Evolutionary conservation across 2,797 vertebrate genomes (phyloP).

Genomic region (Chrysocyon brachyurus): DNA sequence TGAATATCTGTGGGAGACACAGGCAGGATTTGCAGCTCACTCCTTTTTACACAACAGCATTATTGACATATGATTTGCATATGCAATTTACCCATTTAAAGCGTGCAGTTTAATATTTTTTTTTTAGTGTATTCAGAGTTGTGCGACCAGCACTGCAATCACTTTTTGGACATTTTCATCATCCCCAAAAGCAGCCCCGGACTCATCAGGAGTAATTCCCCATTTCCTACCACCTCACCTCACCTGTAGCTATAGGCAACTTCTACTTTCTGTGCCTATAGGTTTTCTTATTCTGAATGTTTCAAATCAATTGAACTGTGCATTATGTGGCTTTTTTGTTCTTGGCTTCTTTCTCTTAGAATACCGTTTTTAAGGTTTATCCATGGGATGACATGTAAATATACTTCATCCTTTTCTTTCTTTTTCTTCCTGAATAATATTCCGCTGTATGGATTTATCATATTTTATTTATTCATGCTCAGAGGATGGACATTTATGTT

Average conservation of each 20-base stretch:
- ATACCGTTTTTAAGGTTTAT: conserved; percentile 6
- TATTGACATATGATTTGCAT: conserved; percentile 42
- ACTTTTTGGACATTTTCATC: background rate
- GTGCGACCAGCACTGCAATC: background rate
- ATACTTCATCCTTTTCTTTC: background rate
- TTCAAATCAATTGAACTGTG: background rate
- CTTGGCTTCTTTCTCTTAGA: background rate
- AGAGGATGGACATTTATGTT: background rate
- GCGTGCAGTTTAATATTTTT: background rate
- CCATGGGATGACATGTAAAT: background rate
- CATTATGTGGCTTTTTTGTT: background rate
- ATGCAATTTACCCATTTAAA: background rate
- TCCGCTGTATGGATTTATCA: background rate
- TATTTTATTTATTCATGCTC: background rate
- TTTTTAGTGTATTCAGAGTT: background rate
- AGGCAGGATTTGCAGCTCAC: background rate
- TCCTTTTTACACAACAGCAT: background rate
- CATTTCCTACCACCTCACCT: background rate
- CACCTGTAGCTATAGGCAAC: background rate
- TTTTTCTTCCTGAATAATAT: background rate
- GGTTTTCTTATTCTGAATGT: background rate
- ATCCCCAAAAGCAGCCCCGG: background rate
- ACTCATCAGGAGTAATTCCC: background rate
- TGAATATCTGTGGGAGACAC: background rate
- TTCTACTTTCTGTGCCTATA: background rate